Evolutionary conservation across 2,113 vertebrate species (phyloP).

Genomic region (Canis aureus): DNA sequence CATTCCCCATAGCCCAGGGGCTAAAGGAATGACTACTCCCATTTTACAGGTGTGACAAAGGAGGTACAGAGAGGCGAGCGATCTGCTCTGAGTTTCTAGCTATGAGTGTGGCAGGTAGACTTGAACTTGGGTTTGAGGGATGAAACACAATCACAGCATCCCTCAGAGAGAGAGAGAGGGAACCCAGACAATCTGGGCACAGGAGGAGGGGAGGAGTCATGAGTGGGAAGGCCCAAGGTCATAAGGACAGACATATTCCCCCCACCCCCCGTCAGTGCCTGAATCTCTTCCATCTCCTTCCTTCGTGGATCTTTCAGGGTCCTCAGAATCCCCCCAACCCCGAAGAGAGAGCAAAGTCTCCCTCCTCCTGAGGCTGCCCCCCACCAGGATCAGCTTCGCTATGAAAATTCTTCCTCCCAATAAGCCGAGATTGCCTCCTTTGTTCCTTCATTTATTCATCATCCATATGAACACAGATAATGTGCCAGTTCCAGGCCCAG

Average conservation of each 20-base stretch:
- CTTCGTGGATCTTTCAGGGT: background rate
- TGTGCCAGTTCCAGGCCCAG: background rate
- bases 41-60: background rate
- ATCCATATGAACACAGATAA: fast-evolving
- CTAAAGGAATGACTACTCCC: background rate
- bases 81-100: background rate
- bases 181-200: background rate
- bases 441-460: background rate
- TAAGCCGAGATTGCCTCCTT: background rate
- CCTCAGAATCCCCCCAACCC: background rate
- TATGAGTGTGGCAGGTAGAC: too few relatives aligned
- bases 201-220: background rate
- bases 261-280: too few relatives aligned
- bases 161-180: background rate
- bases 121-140: background rate
- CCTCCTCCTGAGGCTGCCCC: background rate
- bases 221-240: background rate
- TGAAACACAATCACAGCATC: background rate
- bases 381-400: too few relatives aligned
- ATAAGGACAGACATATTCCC: background rate
- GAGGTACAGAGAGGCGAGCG: background rate
- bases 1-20: background rate
- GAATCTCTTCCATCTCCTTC: too few relatives aligned
- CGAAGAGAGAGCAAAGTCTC: background rate
- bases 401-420: background rate